Evolutionary conservation across 1,140 invertebrate genomes (phyloP).

Genomic region (Potamilus streckersoni): DNA sequence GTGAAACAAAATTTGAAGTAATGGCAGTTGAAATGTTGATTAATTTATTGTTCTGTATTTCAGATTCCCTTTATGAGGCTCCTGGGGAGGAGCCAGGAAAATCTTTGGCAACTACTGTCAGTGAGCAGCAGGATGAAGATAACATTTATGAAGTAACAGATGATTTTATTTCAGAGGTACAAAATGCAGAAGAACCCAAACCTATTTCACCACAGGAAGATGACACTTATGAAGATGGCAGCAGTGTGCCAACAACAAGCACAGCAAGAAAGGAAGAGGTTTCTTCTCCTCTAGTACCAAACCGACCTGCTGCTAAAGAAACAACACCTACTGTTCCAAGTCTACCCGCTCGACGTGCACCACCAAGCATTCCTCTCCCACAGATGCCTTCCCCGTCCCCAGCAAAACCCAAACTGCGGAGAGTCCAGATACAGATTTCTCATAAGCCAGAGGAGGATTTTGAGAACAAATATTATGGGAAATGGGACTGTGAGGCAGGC

Average conservation of each 20-base stretch:
- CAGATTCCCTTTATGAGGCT: too few relatives aligned
- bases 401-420: constrained; percentile 17
- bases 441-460: constrained; percentile 50
- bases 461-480: constrained; percentile 60
- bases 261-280: constrained; percentile 1
- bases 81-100: too few relatives aligned
- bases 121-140: too few relatives aligned
- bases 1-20: too few relatives aligned
- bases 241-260: background rate
- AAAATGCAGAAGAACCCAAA: too few relatives aligned
- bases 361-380: constrained; percentile 12
- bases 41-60: too few relatives aligned
- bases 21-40: too few relatives aligned
- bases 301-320: background rate
- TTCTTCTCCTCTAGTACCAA: background rate
- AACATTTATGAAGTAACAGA: too few relatives aligned
- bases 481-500: constrained; percentile 55
- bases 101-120: too few relatives aligned
- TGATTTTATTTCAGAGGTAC: too few relatives aligned
- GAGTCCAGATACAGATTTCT: constrained; percentile 26
- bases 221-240: constrained; percentile 28
- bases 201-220: background rate
- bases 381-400: background rate
- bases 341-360: background rate
- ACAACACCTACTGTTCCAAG: background rate